Percentiles rank a stretch among this genome's conserved stretches.
Conservation (phyloP, 1,140 invertebrate genomes). For the Parasteatoda tepidariorum region DNA sequence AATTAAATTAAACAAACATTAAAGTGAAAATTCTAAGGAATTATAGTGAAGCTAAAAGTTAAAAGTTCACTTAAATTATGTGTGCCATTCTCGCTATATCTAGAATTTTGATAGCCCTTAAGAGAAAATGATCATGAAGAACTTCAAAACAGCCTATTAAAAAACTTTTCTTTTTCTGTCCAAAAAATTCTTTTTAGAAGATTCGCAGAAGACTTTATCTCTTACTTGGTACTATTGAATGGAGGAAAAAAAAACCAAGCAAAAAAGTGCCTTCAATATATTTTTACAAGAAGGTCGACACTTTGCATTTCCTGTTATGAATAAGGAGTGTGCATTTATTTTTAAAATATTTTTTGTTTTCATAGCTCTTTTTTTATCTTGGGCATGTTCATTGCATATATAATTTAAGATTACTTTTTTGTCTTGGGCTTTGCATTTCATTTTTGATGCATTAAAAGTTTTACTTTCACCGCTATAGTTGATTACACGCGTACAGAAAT, state of each 20-base stretch:
- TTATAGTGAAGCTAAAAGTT: too few species aligned
- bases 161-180: background rate
- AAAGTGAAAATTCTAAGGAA: too few species aligned
- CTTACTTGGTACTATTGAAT: background rate
- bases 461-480: too few species aligned
- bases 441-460: too few species aligned
- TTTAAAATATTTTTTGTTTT: constrained; percentile 16
- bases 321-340: constrained; percentile 18
- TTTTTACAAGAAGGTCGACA: constrained; percentile 17
- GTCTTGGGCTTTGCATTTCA: background rate
- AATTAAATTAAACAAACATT: too few species aligned
- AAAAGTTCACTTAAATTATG: too few species aligned
- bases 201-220: background rate
- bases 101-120: background rate
- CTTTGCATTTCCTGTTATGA: constrained; percentile 33
- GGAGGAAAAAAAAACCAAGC: background rate
- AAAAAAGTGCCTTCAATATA: constrained; percentile 19
- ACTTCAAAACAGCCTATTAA: background rate
- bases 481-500: too few species aligned
- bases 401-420: constrained; percentile 16
- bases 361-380: constrained; percentile 6
- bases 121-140: background rate
- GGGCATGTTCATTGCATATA: constrained; percentile 41
- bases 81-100: too few species aligned
- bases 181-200: background rate